Evolutionary conservation across 2,113 vertebrate species (phyloP), one percentile per base, ranked within the genome.

Genomic region (Centrocercus urophasianus): DNA sequence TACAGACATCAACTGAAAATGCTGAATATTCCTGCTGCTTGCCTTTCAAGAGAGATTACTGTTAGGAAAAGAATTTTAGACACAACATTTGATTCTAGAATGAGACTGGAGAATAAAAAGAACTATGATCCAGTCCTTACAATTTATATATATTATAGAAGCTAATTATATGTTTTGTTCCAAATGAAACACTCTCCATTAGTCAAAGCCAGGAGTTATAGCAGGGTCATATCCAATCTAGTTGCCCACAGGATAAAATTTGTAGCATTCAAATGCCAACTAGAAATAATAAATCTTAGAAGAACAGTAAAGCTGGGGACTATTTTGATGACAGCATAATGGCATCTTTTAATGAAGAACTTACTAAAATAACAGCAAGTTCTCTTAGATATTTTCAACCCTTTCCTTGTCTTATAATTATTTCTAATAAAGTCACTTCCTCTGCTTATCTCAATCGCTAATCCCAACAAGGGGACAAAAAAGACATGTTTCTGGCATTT

Each of bases 211-310:
- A 73, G 15, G n/a, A 69, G 25, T 45, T 50, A 17, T 50, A 14
- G 18, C 28, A 73, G 30, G n/a, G n/a, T 64, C 38, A 52, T 25
- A 78, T 25, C 28, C 56, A 92, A 47, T 13, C 28, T 19, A 89
- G 36, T 16, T 59, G 18, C 25, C 18, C 0, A 0, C 1, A 0
- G 43, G 72, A 89, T 54, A 4, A 79, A 74, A 60, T 43, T 40
- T 86, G 25, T 70, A 65, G 48, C 38, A 78, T 70, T 86, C 48
- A 89, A 78, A 78, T 38, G 38, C 38, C n/a, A 83, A 30, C 8
- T 19, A 74, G 30, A 78, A 74, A 43, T 15, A 65, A 83, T 42
- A 43, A 36, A 73, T 47, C 25, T 78, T 64, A 42, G 45, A 54
- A 81, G 24, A 42, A 63, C 36, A 74, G 48, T 42, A 60, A 78